phyloP scores from a whole-genome alignment of 1,140 invertebrate species.

The Ips typographus region DNA sequence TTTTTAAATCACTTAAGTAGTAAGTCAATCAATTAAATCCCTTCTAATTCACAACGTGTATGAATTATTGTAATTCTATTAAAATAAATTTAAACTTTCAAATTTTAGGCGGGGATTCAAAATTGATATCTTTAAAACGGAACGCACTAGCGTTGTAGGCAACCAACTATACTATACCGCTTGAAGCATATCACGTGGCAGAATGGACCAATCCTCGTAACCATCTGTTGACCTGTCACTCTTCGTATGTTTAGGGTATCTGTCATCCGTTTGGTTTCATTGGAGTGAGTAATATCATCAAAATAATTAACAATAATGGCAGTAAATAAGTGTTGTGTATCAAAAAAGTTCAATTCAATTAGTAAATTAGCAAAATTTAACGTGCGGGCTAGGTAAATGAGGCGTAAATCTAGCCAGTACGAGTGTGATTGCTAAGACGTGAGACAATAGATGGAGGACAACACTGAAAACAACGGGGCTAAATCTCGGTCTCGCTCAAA shows the following conservation, averaged over 20 bases:
- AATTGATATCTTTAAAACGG: too few species aligned
- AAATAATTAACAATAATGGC: constrained; percentile 4
- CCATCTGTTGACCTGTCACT: too few species aligned
- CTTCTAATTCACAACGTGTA: too few species aligned
- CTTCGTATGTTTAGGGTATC: neutral
- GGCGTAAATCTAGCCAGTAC: neutral
- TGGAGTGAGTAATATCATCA: neutral
- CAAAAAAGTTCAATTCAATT: neutral
- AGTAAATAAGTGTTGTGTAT: neutral
- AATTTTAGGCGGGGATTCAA: too few species aligned
- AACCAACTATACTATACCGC: too few species aligned
- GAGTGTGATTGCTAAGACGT: neutral
- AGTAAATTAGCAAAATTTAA: neutral
- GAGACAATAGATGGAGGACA: constrained; percentile 38
- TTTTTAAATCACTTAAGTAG: too few species aligned
- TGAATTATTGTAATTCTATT: too few species aligned
- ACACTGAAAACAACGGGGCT: constrained; percentile 42
- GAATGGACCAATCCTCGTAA: too few species aligned
- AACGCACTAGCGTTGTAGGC: too few species aligned
- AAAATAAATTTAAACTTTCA: too few species aligned
- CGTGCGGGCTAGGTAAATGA: neutral
- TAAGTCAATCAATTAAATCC: too few species aligned
- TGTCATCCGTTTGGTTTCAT: constrained; percentile 1
- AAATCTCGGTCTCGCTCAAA: constrained; percentile 56
- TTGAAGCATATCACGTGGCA: too few species aligned